Percentiles rank a stretch among this genome's conserved stretches.
Evolutionary conservation across 2,797 vertebrate species (phyloP).

Genomic region (Periparus ater): DNA sequence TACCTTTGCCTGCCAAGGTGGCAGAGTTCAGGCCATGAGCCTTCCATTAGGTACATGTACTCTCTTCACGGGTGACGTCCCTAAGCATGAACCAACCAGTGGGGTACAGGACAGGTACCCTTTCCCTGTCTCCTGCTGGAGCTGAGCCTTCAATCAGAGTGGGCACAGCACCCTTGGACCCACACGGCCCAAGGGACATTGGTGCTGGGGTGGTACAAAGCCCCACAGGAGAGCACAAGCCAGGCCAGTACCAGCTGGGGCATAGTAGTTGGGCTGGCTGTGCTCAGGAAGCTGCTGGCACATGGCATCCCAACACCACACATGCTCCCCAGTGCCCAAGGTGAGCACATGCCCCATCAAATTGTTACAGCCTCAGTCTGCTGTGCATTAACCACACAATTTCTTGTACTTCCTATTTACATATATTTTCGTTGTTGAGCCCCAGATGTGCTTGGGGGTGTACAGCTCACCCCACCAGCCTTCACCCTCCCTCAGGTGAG

Average conservation of each 20-base stretch:
- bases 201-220: background rate
- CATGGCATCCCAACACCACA: background rate
- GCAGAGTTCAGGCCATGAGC: background rate
- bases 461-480: background rate
- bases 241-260: background rate
- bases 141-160: background rate
- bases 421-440: background rate
- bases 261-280: accelerated
- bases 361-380: background rate
- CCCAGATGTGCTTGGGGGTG: accelerated
- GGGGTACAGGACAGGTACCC: background rate
- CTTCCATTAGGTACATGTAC: accelerated
- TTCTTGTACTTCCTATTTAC: background rate
- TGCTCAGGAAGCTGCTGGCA: background rate
- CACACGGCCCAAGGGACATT: accelerated
- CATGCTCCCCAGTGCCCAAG: background rate
- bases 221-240: accelerated
- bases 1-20: accelerated
- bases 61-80: background rate
- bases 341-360: accelerated
- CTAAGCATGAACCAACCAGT: background rate
- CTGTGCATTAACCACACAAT: background rate
- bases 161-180: background rate
- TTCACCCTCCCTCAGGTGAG: accelerated
- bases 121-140: no score